phyloP scores from a whole-genome alignment of 2,797 vertebrate genomes.

The Peromyscus nudipes region DNA sequence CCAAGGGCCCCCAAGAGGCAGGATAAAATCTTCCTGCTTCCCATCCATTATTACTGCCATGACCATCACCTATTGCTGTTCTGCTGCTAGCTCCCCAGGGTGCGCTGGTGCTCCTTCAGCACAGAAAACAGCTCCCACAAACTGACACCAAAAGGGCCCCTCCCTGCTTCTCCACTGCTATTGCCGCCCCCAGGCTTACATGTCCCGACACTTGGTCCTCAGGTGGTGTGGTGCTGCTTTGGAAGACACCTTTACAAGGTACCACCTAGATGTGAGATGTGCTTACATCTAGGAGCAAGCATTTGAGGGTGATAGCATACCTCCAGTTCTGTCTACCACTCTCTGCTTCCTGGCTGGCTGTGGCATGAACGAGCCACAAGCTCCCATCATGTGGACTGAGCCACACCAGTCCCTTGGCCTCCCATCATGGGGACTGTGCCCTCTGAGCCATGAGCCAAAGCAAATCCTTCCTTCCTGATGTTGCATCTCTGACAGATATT shows the following conservation, averaged over 20 bases:
- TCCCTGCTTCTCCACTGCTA: not conserved
- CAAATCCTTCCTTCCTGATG: not conserved
- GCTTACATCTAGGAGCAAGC: not conserved
- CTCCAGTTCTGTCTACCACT: not conserved
- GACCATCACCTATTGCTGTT: not conserved
- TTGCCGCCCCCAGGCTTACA: not conserved
- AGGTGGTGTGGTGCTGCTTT: not conserved
- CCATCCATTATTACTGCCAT: not conserved
- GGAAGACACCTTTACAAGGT: not conserved
- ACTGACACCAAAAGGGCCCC: accelerated
- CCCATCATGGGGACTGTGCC: not conserved
- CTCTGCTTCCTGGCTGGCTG: not conserved
- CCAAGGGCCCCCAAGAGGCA: not conserved
- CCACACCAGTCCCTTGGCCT: not conserved
- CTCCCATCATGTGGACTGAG: not conserved
- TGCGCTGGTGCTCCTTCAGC: not conserved
- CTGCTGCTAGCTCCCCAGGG: not conserved
- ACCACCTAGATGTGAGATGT: not conserved
- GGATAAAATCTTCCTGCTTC: not conserved
- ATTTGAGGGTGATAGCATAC: not conserved
- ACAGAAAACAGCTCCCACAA: not conserved
- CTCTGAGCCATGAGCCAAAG: too few relatives aligned
- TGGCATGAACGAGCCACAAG: not conserved
- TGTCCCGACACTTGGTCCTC: not conserved
- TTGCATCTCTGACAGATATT: not conserved